Conservation (phyloP, 1,140 invertebrate species). For the Lepidurus arcticus region DNA sequence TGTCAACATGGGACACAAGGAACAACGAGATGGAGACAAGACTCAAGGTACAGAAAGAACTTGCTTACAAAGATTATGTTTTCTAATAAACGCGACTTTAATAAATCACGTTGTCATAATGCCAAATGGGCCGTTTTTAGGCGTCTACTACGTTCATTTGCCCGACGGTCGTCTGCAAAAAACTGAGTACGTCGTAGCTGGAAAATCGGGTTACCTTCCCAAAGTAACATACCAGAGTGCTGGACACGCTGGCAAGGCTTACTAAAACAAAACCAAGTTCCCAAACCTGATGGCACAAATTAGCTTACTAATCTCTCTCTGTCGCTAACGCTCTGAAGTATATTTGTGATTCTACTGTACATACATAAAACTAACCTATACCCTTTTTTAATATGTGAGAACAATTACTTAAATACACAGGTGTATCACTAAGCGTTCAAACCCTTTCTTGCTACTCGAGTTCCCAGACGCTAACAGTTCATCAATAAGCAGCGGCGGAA, state of each 20-base stretch:
- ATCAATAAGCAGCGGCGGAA: too few relatives aligned
- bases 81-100: neutral
- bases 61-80: neutral
- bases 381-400: too few relatives aligned
- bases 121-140: neutral
- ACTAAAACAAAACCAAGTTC: neutral
- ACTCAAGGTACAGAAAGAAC: conserved; percentile 36
- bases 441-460: too few relatives aligned
- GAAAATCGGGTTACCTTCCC: conserved; percentile 36
- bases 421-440: too few relatives aligned
- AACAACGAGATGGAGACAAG: conserved; percentile 37
- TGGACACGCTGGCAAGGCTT: neutral
- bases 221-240: conserved; percentile 36
- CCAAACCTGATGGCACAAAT: neutral
- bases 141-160: conserved; percentile 36
- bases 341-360: too few relatives aligned
- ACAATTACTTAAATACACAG: too few relatives aligned
- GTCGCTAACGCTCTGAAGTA: too few relatives aligned
- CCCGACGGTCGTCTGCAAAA: conserved; percentile 39
- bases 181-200: conserved; percentile 37
- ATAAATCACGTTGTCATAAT: neutral
- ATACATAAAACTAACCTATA: too few relatives aligned
- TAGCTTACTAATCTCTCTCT: too few relatives aligned
- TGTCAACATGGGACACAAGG: conserved; percentile 37
- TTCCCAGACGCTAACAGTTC: too few relatives aligned